A percentile compares a stretch with the other conserved stretches of the same genome.
phyloP scores from a whole-genome alignment of 2,888 invertebrate genomes.

The Andricus quercusramuli region DNA sequence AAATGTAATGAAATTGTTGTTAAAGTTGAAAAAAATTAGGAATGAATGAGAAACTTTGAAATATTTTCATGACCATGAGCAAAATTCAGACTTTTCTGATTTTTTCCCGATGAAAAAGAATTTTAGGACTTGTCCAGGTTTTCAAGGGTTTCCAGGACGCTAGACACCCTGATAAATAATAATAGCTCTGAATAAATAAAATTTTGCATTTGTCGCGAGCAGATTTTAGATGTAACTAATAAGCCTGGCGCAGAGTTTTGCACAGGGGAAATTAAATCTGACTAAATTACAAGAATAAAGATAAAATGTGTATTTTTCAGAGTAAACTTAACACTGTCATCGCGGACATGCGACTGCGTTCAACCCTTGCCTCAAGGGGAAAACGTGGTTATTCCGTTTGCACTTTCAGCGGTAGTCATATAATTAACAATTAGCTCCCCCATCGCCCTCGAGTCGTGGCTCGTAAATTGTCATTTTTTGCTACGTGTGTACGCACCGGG shows the following conservation, averaged over 20 bases:
- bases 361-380: slow-evolving; percentile 34
- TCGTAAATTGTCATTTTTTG: slow-evolving; percentile 55
- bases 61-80: too few relatives aligned
- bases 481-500: neutral
- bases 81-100: too few relatives aligned
- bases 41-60: too few relatives aligned
- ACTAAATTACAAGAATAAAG: slow-evolving; percentile 23
- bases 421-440: slow-evolving; percentile 58
- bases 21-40: too few relatives aligned
- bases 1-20: too few relatives aligned
- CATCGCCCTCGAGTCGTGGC: slow-evolving; percentile 48
- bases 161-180: too few relatives aligned
- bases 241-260: neutral
- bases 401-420: slow-evolving; percentile 55
- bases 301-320: slow-evolving; percentile 25
- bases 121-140: too few relatives aligned
- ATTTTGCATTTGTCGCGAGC: too few relatives aligned
- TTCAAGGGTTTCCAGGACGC: too few relatives aligned
- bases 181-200: too few relatives aligned
- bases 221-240: neutral
- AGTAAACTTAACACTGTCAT: slow-evolving; percentile 26
- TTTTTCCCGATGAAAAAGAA: too few relatives aligned
- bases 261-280: neutral
- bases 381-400: slow-evolving; percentile 46
- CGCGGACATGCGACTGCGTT: slow-evolving; percentile 12